These are phyloP conservation scores for Tetragonula carbonaria DNA, from an alignment of 2,888 invertebrate species.

Conservation along the genomic window DNA sequence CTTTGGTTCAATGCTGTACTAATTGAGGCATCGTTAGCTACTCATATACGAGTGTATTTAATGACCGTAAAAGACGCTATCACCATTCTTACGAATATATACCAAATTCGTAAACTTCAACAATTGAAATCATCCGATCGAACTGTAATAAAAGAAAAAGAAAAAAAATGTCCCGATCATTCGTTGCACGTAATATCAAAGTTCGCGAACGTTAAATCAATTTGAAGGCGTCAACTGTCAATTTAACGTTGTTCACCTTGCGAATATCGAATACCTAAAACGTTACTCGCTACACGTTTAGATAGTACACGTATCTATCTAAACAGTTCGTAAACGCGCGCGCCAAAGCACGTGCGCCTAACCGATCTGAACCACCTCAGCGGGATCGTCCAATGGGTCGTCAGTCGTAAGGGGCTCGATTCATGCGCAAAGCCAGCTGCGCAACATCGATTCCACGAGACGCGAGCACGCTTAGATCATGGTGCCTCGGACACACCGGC, in stretches of 20 bases:
- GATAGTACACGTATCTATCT: not conserved
- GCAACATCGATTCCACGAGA: conserved; percentile 20
- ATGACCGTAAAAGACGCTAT: not conserved
- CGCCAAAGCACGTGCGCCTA: not conserved
- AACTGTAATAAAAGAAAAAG: no score
- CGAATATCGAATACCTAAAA: not conserved
- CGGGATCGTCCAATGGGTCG: conserved; percentile 7
- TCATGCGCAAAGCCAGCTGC: conserved; percentile 1
- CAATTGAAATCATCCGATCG: not conserved
- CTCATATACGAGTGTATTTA: not conserved
- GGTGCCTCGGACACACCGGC: conserved; percentile 8
- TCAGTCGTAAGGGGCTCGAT: not conserved
- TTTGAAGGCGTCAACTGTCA: not conserved
- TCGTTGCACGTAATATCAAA: not conserved
- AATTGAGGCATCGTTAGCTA: not conserved
- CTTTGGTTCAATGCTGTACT: not conserved
- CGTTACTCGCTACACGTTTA: no score
- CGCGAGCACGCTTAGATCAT: conserved; percentile 7
- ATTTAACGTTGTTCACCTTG: not conserved
- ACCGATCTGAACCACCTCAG: not conserved
- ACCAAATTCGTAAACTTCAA: not conserved
- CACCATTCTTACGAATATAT: not conserved
- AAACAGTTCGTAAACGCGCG: no score
- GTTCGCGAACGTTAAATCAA: not conserved
- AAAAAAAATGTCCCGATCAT: no score